Base-by-base conservation (phyloP, 2,113 vertebrate genomes). In the Bubo bubo region DNA sequence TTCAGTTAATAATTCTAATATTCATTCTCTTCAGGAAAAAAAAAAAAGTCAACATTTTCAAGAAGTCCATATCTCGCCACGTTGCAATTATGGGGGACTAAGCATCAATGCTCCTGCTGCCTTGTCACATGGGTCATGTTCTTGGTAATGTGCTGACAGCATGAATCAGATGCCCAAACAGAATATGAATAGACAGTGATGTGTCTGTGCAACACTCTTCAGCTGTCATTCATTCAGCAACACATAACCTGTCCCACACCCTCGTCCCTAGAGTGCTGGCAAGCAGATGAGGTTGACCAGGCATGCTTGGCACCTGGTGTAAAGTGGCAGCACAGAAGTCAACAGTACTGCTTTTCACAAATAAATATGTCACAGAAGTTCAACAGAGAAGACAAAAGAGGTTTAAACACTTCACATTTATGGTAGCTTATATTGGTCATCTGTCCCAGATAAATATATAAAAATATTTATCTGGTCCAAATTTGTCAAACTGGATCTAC, bases 251-350 rank as follows among this genome's bases (percentile, higher is more conserved):
- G 83, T 68, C 79, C 83, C 47, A 80, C 59, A 83, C 45, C 12
- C 81, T 64, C 16, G 2, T 89, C 43, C 68, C 58, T 24, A 35
- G 45, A 90, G 41, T 24, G 41, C 45, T 81, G 83, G 83, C 73
- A 88, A 93, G 68, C 52, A 84, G 72, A 91, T 74, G 72, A 96
- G 47, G 76, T 67, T 94, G 72, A 88, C 50, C 76, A 70, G 80
- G 79, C 79, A 70, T 53, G 59, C 58, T 59, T 91, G 89, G 93
- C 76, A 94, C 79, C 55, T 55, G 45, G 19, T 67, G 27, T 59
- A 55, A 84, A 91, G n/a, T 15, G 41, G 45, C 35, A 83, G 45
- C 66, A 53, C 53, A 59, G 26, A 84, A 95, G 55, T 50, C 56
- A 84, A 47, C n/a, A 81, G 45, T 37, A 59, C 14, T 21, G 32